These are phyloP conservation scores for Agrypnia vestita DNA, from an alignment of 1,140 invertebrate species.

Conservation along the genomic window DNA sequence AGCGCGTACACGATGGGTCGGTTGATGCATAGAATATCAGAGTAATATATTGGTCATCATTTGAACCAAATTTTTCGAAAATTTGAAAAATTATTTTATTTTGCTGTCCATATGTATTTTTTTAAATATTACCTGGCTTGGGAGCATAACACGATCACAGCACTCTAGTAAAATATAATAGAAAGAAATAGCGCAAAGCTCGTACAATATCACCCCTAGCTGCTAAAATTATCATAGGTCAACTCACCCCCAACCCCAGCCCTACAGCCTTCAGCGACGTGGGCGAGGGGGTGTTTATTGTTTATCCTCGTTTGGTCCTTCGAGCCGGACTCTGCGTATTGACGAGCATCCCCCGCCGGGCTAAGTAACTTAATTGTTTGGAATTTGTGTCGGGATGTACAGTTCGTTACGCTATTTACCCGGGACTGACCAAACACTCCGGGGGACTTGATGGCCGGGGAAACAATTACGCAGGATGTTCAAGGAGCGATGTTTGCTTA, in stretches of 20 bases:
- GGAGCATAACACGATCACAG: too few species aligned
- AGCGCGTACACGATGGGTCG: too few species aligned
- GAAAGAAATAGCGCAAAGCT: neutral
- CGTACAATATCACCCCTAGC: neutral
- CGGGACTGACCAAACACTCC: constrained; percentile 33
- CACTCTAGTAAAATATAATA: neutral
- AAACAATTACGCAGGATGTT: too few species aligned
- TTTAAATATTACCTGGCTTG: too few species aligned
- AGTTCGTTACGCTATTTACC: constrained; percentile 59
- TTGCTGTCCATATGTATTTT: too few species aligned
- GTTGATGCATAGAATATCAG: too few species aligned
- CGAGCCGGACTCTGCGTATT: constrained; percentile 25
- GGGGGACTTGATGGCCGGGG: constrained; percentile 16
- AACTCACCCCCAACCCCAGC: constrained; percentile 14
- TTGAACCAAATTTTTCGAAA: too few species aligned
- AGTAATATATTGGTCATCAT: too few species aligned
- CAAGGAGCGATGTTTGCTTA: too few species aligned
- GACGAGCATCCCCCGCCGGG: constrained; percentile 39
- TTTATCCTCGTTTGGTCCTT: constrained; percentile 15
- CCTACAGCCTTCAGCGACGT: neutral
- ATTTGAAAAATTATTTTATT: neutral
- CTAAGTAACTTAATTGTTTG: constrained; percentile 59
- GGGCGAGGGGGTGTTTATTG: neutral
- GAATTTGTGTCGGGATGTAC: constrained; percentile 56
- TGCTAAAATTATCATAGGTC: constrained; percentile 15